These are phyloP conservation scores for Lacerta bilineata DNA, from an alignment of 2,797 vertebrate genomes.

Conservation along the genomic window DNA sequence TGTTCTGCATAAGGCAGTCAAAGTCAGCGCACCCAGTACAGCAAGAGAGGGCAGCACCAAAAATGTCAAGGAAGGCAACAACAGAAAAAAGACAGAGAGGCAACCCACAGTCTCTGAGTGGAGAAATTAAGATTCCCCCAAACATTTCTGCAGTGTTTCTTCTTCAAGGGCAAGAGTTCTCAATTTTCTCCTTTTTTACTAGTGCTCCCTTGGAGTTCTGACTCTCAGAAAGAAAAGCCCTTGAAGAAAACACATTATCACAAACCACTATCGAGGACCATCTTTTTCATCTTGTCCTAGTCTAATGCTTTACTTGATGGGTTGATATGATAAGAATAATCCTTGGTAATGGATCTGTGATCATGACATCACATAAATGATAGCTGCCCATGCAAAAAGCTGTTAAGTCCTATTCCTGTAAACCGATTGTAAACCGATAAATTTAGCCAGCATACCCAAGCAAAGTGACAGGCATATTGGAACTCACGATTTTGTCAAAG, in stretches of 20 bases:
- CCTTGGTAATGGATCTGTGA: neutral
- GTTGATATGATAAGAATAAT: conserved; percentile 18
- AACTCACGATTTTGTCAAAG: conserved; percentile 9
- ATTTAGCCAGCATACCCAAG: neutral
- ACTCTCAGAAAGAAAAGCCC: neutral
- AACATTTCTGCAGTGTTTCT: neutral
- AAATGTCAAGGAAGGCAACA: neutral
- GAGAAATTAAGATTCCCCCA: neutral
- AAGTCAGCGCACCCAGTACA: neutral
- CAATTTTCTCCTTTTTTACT: neutral
- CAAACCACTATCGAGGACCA: neutral
- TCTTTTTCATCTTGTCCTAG: conserved; percentile 7
- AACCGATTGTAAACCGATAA: neutral
- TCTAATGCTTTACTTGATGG: conserved; percentile 12
- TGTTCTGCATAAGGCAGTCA: neutral
- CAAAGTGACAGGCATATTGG: neutral
- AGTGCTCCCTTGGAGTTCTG: neutral
- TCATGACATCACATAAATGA: conserved; percentile 30
- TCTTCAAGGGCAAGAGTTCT: neutral
- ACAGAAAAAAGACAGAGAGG: neutral
- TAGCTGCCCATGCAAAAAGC: conserved; percentile 13
- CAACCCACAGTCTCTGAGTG: neutral
- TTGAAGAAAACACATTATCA: neutral
- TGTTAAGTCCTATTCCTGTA: neutral
- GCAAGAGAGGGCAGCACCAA: neutral